Conservation (phyloP, 2,797 vertebrate genomes). For the Australoheros facetus region DNA sequence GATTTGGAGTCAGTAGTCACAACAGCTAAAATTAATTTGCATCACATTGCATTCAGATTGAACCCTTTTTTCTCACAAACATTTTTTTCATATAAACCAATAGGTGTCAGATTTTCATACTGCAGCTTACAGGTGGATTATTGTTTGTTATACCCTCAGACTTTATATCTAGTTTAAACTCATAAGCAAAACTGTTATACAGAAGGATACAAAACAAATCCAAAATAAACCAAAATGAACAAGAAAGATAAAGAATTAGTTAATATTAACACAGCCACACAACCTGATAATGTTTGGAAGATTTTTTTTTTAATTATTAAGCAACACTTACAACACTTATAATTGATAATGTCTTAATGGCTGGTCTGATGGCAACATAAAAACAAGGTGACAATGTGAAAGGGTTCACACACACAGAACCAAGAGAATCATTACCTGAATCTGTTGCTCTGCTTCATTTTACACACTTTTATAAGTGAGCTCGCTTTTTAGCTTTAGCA, state of each 20-base stretch:
- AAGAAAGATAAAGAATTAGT: not conserved
- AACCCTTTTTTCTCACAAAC: not conserved
- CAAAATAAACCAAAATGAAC: not conserved
- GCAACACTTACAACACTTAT: not conserved
- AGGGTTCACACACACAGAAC: not conserved
- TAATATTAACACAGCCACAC: not conserved
- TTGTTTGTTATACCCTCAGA: rapidly evolving
- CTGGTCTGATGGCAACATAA: not conserved
- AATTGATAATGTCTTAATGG: not conserved
- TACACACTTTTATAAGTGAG: not conserved
- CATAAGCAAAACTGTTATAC: not conserved
- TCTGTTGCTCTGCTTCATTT: too few species aligned
- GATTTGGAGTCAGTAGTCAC: not conserved
- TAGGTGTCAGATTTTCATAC: not conserved
- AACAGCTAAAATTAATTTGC: not conserved
- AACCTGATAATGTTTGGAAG: not conserved
- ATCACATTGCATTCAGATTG: not conserved
- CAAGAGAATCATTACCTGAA: not conserved
- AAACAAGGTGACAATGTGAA: rapidly evolving
- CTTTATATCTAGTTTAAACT: not conserved
- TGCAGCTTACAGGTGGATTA: not conserved
- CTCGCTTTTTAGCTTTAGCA: not conserved
- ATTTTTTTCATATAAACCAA: not conserved
- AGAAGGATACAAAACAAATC: not conserved
- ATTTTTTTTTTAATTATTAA: not conserved